These are phyloP conservation scores for Labeo rohita DNA, from an alignment of 2,113 vertebrate genomes.

Conservation along the genomic window DNA sequence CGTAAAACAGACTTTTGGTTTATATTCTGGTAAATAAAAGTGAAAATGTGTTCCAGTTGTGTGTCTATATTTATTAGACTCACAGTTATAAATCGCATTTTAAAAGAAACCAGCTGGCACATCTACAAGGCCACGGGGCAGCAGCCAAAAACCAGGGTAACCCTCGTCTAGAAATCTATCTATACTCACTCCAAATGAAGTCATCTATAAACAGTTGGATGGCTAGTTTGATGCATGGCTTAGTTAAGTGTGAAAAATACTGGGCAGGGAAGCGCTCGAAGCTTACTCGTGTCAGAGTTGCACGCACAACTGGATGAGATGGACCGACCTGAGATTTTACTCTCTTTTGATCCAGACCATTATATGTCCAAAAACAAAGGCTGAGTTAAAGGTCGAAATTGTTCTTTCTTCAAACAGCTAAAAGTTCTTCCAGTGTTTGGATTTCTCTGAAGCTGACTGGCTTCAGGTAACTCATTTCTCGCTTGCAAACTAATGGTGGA, in stretches of 20 bases:
- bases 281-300: not conserved
- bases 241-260: conserved; percentile 11
- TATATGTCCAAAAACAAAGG: not conserved
- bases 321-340: not conserved
- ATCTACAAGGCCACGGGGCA: conserved; percentile 34
- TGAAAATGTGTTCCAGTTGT: conserved; percentile 53
- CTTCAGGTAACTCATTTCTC: not conserved
- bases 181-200: conserved; percentile 10
- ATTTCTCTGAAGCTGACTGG: not conserved
- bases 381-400: not conserved
- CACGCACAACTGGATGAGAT: conserved; percentile 1
- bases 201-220: conserved; percentile 13
- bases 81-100: conserved; percentile 55
- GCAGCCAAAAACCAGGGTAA: conserved; percentile 5
- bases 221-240: conserved; percentile 14
- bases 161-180: not conserved
- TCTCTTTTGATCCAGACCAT: not conserved
- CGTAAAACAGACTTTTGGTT: conserved; percentile 44
- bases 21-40: conserved; percentile 47
- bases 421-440: not conserved
- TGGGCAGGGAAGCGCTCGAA: not conserved
- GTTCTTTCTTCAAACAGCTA: not conserved
- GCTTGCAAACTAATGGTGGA: not conserved
- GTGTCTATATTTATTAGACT: conserved; percentile 55
- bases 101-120: conserved; percentile 62